Base-by-base conservation (phyloP, 2,113 vertebrate species). In the Halichoeres trimaculatus region DNA sequence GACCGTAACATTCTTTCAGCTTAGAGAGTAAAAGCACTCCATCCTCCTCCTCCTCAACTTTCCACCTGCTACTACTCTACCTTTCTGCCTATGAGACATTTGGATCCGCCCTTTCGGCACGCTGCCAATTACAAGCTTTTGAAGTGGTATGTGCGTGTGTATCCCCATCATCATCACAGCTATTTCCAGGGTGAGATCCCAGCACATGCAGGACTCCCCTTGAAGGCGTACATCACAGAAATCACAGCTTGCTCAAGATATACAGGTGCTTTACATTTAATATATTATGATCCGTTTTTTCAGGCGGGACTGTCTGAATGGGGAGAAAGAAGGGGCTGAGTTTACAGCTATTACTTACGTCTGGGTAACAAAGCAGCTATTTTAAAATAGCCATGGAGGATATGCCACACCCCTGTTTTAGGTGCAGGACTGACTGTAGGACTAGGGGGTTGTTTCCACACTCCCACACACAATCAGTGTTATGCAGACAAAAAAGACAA, bases 91-190 rank as follows among this genome's bases (percentile, higher is more conserved):
- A 55, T 58, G 19, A 68, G 56, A 78, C 68, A 72, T 77, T 84
- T 38, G 80, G 58, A 53, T 76, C 67, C 66, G 57, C 34, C 30
- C 59, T 70, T 63, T 35, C 73, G 84, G 75, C 80, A 56, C 8
- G 30, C 74, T 75, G 61, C 80, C 76, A 74, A 35, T 65, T 41
- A 10, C 24, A 35, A 85, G 74, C 75, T 64, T 84, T 70, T 74
- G 43, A 80, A 80, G 64, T 51, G 8, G 20, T 45, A 55, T 69
- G 10, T 63, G 56, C 60, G 20, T 43, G 24, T 62, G 35, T 30
- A 78, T 40, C 60, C 48, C 48, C 57, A 57, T 81, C 57, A 80
- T 75, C 73, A 74, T 73, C 66, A 65, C 48, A 74, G 8, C 48
- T 68, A 65, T 58, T 57, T 52, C 70, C 11, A 35, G 51, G 23